These are phyloP conservation scores for Camponotus floridanus DNA, from an alignment of 1,140 invertebrate genomes.

Conservation along the genomic window DNA sequence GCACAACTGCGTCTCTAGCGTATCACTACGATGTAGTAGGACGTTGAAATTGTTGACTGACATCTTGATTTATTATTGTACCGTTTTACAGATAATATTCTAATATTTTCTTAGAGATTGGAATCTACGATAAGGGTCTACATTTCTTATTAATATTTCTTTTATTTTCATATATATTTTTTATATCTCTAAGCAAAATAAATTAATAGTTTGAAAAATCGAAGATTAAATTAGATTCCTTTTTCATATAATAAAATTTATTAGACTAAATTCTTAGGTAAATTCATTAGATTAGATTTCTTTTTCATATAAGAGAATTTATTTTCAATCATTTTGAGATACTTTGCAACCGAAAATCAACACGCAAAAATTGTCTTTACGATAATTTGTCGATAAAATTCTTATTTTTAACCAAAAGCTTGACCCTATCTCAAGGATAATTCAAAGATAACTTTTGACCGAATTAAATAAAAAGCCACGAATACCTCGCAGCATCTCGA, in stretches of 20 bases:
- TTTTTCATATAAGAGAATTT: not conserved
- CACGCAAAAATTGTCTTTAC: not conserved
- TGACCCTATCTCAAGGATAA: not conserved
- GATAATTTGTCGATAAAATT: not conserved
- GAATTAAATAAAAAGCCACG: not conserved
- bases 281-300: too few relatives aligned
- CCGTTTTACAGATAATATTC: not conserved
- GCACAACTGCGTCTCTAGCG: not conserved
- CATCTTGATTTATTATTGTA: constrained; percentile 1
- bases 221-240: not conserved
- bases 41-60: not conserved
- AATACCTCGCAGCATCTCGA: not conserved
- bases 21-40: not conserved
- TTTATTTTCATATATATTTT: not conserved
- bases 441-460: not conserved
- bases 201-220: not conserved
- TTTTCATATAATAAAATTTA: not conserved
- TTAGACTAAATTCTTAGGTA: not conserved
- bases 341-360: not conserved
- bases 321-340: not conserved
- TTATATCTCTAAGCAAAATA: too few relatives aligned
- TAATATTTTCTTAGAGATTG: not conserved
- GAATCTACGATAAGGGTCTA: not conserved
- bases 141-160: not conserved
- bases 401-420: not conserved